These are phyloP conservation scores for Desmodus rotundus DNA, from an alignment of 2,113 vertebrate species.

Conservation along the genomic window DNA sequence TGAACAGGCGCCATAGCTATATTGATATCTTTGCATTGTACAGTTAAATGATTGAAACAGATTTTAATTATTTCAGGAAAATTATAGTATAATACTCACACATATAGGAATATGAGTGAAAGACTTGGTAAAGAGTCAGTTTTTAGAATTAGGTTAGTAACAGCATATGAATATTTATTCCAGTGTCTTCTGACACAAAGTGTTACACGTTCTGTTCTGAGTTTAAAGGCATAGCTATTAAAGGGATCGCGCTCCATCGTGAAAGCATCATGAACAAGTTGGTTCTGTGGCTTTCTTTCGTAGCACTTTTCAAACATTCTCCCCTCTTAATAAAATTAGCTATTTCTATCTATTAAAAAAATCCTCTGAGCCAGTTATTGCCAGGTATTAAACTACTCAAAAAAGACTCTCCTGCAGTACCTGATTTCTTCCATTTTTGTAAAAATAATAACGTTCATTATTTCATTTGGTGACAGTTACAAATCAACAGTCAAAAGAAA, in stretches of 20 bases:
- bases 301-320: neutral
- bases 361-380: neutral
- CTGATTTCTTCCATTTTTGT: neutral
- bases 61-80: neutral
- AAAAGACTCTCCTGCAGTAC: neutral
- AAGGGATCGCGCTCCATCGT: neutral
- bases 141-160: neutral
- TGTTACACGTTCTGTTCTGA: neutral
- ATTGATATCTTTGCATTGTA: neutral
- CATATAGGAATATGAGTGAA: neutral
- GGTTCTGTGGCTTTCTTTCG: neutral
- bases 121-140: neutral
- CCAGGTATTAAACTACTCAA: neutral
- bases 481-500: neutral
- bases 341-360: neutral
- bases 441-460: neutral
- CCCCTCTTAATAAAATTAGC: neutral
- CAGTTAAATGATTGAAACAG: neutral
- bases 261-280: neutral
- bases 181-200: neutral
- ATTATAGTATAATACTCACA: neutral
- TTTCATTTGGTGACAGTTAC: neutral
- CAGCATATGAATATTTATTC: neutral
- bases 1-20: neutral
- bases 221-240: neutral